Percentiles rank a stretch among this genome's conserved stretches.
Evolutionary conservation across 2,888 invertebrate genomes (phyloP).

Genomic region (Pollenia griseotomentosa): DNA sequence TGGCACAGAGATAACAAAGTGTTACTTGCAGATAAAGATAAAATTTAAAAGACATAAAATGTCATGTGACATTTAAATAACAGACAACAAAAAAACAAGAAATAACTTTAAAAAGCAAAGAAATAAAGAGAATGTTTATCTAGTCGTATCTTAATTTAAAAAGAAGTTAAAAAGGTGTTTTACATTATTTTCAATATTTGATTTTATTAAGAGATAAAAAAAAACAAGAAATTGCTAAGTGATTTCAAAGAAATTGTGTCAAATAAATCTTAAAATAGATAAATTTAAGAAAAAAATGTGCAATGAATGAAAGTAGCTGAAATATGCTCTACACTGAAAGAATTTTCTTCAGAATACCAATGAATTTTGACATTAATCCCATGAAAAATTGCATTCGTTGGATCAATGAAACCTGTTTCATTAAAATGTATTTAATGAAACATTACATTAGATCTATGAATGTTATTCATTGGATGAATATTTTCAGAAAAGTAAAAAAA

Average conservation of each 20-base stretch:
- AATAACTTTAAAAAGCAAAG: neutral
- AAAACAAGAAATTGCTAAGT: neutral
- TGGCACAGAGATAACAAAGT: neutral
- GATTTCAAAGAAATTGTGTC: neutral
- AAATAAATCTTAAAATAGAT: neutral
- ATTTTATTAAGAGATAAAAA: slow-evolving; percentile 1
- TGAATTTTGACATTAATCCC: too few relatives aligned
- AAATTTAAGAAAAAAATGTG: too few relatives aligned
- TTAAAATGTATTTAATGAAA: too few relatives aligned
- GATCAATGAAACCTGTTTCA: too few relatives aligned
- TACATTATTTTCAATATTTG: slow-evolving; percentile 4
- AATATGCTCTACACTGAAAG: too few relatives aligned
- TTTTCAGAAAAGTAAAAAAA: too few relatives aligned
- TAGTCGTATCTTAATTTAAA: neutral
- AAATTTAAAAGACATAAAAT: slow-evolving; percentile 29
- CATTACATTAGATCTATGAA: too few relatives aligned
- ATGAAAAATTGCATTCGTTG: too few relatives aligned
- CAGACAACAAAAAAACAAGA: neutral
- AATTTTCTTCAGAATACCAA: too few relatives aligned
- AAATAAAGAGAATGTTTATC: neutral
- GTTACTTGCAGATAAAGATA: slow-evolving; percentile 5
- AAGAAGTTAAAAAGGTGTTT: slow-evolving; percentile 15
- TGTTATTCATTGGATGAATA: too few relatives aligned
- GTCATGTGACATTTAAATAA: slow-evolving; percentile 31
- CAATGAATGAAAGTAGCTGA: too few relatives aligned